Evolutionary conservation across 92 coral and sea anemone genomes (phyloP), one percentile per base, ranked within the genome.

Genomic region (Montipora capitata): DNA sequence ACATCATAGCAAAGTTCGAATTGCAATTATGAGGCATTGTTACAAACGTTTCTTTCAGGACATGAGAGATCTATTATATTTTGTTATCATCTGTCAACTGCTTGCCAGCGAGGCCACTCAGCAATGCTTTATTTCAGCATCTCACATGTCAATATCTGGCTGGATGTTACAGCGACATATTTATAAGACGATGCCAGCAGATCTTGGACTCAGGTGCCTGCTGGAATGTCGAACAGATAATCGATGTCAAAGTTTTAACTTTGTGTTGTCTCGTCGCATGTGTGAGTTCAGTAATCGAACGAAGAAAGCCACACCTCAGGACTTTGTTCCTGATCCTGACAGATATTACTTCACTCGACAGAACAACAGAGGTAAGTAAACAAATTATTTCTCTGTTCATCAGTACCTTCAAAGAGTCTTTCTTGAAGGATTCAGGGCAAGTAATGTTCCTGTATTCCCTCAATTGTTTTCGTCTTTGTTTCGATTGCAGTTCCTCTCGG

Each of bases 191-290:
- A 57, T 76, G 6, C 6, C 3, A 67, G 45, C 68, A 13, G 65
- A 40, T 15, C 68, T 16, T 15, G 67, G 49, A 39, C 43, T 76
- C 12, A 43, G 39, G 9, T 76, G 80, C 42, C 18, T 76, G 61
- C 5, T 14, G 49, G 68, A 15, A 16, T 76, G 80, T 62, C 61
- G 62, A 16, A 39, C 59, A 57, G 81, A 76, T 64, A 12, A 16
- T 16, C 63, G 81, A 14, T 76, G 81, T n/a, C 81, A 76, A 76
- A 76, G 81, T 45, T 76, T 76, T 39, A 76, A 76, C 44, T 76
- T 57, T 7, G 81, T 76, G 14, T 35, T 76, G 27, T 76, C 81
- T 10, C 52, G 17, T 11, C 20, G 8, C 43, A 57, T 76, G 54
- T 76, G 81, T 7, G 81, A 76, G 68, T 41, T 76, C 6, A 76